Conservation (phyloP, 2,797 vertebrate species). For the Sebastes elongatus region DNA sequence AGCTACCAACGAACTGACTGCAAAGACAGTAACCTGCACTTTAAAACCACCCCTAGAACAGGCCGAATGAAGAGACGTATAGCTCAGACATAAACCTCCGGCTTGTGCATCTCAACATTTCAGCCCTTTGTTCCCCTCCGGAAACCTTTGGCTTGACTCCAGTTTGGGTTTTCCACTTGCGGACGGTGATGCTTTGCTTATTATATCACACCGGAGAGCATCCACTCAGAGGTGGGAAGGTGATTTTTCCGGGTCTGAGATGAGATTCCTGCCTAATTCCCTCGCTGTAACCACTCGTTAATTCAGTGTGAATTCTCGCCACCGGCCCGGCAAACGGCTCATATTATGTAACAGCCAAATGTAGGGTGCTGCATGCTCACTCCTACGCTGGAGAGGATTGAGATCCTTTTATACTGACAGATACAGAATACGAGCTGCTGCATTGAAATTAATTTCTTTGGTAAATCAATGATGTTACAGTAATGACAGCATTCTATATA, state of each 20-base stretch:
- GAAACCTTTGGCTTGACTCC: constrained; percentile 28
- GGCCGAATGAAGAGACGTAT: constrained; percentile 5
- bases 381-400: constrained; percentile 56
- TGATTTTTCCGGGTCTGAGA: constrained; percentile 24
- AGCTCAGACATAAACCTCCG: constrained; percentile 17
- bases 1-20: background rate
- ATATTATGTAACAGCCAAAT: constrained; percentile 65
- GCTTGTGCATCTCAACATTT: constrained; percentile 16
- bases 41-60: constrained; percentile 1
- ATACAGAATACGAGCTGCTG: constrained; percentile 25
- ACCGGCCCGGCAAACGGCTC: constrained; percentile 51
- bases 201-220: constrained; percentile 8
- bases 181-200: constrained; percentile 24
- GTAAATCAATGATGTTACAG: constrained; percentile 21
- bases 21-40: background rate
- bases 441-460: constrained; percentile 13
- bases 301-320: constrained; percentile 64
- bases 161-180: constrained; percentile 33
- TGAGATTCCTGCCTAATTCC: constrained; percentile 17
- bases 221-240: constrained; percentile 28
- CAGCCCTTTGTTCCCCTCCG: constrained; percentile 2
- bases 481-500: background rate
- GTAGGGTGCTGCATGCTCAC: constrained; percentile 52
- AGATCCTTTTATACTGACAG: constrained; percentile 41
- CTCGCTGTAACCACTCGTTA: constrained; percentile 35